A percentile compares a stretch with the other conserved stretches of the same genome.
phyloP scores from a whole-genome alignment of 2,888 invertebrate genomes.

The Volucella inflata region DNA sequence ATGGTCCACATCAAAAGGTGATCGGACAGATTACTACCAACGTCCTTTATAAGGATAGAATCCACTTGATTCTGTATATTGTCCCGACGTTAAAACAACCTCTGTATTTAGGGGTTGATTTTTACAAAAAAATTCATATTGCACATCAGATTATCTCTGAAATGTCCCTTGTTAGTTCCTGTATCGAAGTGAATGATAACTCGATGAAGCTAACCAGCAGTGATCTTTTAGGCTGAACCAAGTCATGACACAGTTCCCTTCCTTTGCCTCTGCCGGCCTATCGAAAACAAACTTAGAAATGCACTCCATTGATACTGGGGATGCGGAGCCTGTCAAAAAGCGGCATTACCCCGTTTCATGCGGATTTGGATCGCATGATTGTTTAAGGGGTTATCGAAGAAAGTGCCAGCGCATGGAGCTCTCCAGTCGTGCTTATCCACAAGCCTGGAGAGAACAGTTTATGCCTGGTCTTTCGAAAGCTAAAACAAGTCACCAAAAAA shows the following conservation, averaged over 20 bases:
- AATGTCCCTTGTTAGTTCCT: too few relatives aligned
- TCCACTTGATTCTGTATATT: neutral
- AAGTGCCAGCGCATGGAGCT: slow-evolving; percentile 44
- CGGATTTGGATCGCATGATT: too few relatives aligned
- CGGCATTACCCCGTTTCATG: too few relatives aligned
- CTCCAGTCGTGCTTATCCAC: slow-evolving; percentile 8
- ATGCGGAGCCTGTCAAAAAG: slow-evolving; percentile 28
- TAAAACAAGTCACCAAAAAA: slow-evolving; percentile 37
- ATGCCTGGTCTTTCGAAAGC: slow-evolving; percentile 46
- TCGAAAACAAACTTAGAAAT: slow-evolving; percentile 8
- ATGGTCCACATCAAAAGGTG: neutral
- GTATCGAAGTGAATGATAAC: neutral
- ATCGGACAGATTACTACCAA: neutral
- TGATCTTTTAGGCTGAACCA: too few relatives aligned
- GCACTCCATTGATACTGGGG: slow-evolving; percentile 34
- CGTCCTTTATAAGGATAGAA: neutral
- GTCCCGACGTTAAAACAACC: neutral
- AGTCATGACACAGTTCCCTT: too few relatives aligned
- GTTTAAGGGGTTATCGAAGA: slow-evolving; percentile 49
- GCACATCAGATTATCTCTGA: neutral
- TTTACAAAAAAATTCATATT: slow-evolving; percentile 12
- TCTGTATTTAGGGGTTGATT: slow-evolving; percentile 17
- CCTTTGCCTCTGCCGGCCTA: slow-evolving; percentile 40
- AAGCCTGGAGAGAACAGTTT: slow-evolving; percentile 37
- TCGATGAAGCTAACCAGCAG: neutral